These are phyloP conservation scores for Zaprionus nigranus DNA, from an alignment of 1,140 invertebrate genomes.

Conservation along the genomic window DNA sequence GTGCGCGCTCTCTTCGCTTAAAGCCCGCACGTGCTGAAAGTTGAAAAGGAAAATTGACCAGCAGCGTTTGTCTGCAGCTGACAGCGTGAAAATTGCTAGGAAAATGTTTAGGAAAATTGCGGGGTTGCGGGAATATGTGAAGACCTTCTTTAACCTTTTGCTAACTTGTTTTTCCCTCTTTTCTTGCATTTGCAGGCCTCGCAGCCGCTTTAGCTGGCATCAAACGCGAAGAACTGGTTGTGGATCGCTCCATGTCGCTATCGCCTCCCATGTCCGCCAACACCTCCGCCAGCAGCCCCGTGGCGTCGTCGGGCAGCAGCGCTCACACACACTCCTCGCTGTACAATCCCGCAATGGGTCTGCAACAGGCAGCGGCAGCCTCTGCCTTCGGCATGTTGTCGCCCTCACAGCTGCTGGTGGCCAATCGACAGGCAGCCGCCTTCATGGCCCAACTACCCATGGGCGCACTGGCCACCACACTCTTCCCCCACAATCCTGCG, in stretches of 20 bases:
- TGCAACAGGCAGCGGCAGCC: conserved; percentile 84
- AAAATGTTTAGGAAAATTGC: not conserved
- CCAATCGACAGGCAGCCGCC: conserved; percentile 85
- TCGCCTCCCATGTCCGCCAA: conserved; percentile 82
- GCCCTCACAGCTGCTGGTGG: conserved; percentile 86
- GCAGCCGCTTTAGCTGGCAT: conserved; percentile 82
- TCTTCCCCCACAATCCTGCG: conserved; percentile 85
- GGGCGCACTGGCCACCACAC: conserved; percentile 73
- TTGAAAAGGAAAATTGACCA: not conserved
- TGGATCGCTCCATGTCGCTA: conserved; percentile 80
- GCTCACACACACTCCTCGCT: conserved; percentile 51
- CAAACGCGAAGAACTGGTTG: conserved; percentile 82
- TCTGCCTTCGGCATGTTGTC: conserved; percentile 85
- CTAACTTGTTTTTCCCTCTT: conserved; percentile 30
- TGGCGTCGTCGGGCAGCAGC: conserved; percentile 42
- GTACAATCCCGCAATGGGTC: conserved; percentile 75
- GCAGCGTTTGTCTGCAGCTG: not conserved
- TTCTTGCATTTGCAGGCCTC: conserved; percentile 81
- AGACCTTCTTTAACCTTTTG: conserved; percentile 13
- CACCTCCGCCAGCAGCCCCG: conserved; percentile 67
- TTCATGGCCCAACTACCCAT: conserved; percentile 83
- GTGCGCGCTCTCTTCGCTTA: conserved; percentile 26
- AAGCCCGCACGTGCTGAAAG: conserved; percentile 4
- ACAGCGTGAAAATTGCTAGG: conserved; percentile 22
- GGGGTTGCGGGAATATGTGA: conserved; percentile 6